Base-by-base conservation (phyloP, 2,797 vertebrate species). In the Pteronotus mesoamericanus region DNA sequence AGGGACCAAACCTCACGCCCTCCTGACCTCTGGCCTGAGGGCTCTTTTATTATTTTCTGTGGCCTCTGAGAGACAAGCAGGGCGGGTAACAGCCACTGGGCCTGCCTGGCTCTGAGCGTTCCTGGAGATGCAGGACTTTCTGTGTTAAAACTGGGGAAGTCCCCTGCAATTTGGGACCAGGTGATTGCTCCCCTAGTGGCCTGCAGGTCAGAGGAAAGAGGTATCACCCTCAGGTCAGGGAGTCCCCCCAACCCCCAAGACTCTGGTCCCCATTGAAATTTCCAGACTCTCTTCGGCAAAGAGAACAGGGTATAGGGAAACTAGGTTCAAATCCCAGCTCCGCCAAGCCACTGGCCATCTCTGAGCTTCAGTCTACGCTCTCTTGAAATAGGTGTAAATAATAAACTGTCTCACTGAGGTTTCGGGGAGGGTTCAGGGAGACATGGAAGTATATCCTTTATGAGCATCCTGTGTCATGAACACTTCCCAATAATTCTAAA, bases 161-260 rank as follows among this genome's bases (percentile, higher is more conserved):
- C 21, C 46, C 22, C 9, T 42, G 59, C 8, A 29, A 32, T 16
- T 24, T 1, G 2, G 48, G 37, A 46, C 55, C 34, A 55, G 39
- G 22, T 14, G 6, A 51, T 39, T 32, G 32, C 48, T n/a, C 7
- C 57, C 3, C 12, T 18, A 14, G 44, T 9, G 42, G 44, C n/a
- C 18, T 6, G n/a, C 6, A 18, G 37, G 29, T 21, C 9, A 6
- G 55, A 10, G 9, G 10, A 34, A 61, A 19, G 32, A 39, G 21
- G 66, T 32, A 53, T 79, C 26, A 9, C n/a, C 22, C 80, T 75
- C 32, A 12, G 42, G 22, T 9, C 57, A 26, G 8, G 48, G 68
- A 8, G 8, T 18, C 18, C 19, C 2, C 19, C 1, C 21, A 1
- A 4, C 6, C 0, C 3, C 26, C 10, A 5, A 9, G 3, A 29